Conservation (phyloP, 1,140 invertebrate genomes). For the Drosophila melanica region DNA sequence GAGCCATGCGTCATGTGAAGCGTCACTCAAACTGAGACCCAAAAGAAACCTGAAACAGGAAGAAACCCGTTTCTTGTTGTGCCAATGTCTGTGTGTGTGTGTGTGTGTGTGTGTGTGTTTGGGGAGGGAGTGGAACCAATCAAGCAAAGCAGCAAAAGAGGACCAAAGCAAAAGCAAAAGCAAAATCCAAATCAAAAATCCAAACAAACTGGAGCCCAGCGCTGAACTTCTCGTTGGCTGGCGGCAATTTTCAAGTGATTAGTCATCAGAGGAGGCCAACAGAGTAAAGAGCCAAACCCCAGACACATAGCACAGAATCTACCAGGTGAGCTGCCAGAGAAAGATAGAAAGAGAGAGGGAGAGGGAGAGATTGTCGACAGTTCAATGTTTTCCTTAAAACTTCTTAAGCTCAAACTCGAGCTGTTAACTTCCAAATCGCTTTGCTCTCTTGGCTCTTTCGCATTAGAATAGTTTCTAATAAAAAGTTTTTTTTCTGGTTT, state of each 20-base stretch:
- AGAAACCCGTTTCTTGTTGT: constrained; percentile 64
- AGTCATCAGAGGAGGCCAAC: constrained; percentile 59
- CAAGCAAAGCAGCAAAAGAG: constrained; percentile 59
- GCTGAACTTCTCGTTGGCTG: constrained; percentile 34
- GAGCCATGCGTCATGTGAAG: constrained; percentile 59
- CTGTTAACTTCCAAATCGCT: not conserved
- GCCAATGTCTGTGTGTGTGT: constrained; percentile 7
- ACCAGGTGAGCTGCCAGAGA: not conserved
- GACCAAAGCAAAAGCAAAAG: constrained; percentile 42
- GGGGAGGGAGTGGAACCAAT: constrained; percentile 66
- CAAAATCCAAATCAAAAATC: constrained; percentile 52
- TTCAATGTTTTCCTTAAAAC: constrained; percentile 32
- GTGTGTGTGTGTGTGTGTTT: constrained; percentile 29
- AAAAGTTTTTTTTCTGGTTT: constrained; percentile 23
- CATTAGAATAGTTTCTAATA: constrained; percentile 51
- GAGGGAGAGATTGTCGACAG: constrained; percentile 7
- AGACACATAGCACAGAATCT: not conserved
- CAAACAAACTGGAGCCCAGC: constrained; percentile 44
- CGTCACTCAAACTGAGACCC: constrained; percentile 41
- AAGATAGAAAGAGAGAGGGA: constrained; percentile 12
- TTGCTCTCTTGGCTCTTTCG: constrained; percentile 9
- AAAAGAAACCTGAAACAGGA: constrained; percentile 60
- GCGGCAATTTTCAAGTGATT: constrained; percentile 74
- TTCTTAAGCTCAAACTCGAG: constrained; percentile 12
- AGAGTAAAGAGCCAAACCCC: constrained; percentile 9